A percentile compares a stretch with the other conserved stretches of the same genome.
phyloP scores from a whole-genome alignment of 2,888 invertebrate species.

The Oscheius myriophilus region DNA sequence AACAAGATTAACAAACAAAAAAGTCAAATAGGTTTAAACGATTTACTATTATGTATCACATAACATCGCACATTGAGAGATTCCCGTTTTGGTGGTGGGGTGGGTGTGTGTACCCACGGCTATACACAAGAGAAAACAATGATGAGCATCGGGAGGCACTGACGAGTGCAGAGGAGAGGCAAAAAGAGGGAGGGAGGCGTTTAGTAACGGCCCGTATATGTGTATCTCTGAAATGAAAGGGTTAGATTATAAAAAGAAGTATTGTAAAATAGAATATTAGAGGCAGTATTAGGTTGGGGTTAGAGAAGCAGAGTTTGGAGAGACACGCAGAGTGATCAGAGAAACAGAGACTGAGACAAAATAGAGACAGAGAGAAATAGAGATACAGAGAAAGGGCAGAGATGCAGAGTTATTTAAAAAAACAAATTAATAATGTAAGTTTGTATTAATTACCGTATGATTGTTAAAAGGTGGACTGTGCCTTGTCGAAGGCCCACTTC shows the following conservation, averaged over 20 bases:
- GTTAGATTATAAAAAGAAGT: no score
- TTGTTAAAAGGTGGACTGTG: conserved; percentile 46
- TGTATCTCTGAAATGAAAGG: conserved; percentile 46
- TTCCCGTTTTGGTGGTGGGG: no score
- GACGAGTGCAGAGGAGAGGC: no score
- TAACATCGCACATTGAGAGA: no score
- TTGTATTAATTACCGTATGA: conserved; percentile 37
- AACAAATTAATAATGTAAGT: background rate
- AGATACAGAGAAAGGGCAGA: background rate
- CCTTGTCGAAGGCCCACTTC: conserved; percentile 42
- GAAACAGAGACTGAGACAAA: background rate
- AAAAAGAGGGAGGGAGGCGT: no score
- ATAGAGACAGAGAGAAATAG: background rate
- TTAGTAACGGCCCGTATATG: conserved; percentile 57
- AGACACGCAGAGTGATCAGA: background rate
- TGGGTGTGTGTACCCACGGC: no score
- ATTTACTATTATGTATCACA: no score
- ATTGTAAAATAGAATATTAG: no score
- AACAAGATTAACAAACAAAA: no score
- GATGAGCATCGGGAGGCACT: no score
- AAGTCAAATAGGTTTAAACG: no score
- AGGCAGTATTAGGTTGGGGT: background rate
- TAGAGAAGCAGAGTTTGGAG: background rate
- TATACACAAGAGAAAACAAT: no score
- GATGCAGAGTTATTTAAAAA: background rate